Conservation (phyloP, 2,113 vertebrate species). For the Triplophysa rosa region DNA sequence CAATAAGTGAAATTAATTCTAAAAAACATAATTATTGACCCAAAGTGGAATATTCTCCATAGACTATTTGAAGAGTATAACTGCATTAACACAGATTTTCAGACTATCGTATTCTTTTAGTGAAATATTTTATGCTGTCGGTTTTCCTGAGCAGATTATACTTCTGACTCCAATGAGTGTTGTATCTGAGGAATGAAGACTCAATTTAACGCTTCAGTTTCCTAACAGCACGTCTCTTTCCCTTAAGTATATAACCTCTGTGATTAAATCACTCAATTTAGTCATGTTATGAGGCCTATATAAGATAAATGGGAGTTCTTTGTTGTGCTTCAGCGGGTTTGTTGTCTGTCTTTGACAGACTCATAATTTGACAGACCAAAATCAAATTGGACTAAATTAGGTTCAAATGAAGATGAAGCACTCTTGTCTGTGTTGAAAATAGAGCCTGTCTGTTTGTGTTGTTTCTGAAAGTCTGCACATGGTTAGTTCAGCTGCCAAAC, state of each 20-base stretch:
- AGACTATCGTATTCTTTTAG: background rate
- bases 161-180: background rate
- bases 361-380: background rate
- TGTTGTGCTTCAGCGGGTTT: background rate
- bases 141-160: background rate
- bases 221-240: background rate
- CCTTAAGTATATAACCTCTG: slow-evolving; percentile 10
- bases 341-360: background rate
- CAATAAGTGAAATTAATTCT: too few relatives aligned
- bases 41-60: too few relatives aligned
- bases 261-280: background rate
- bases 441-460: slow-evolving; percentile 21
- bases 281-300: slow-evolving; percentile 4
- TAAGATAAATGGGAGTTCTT: background rate
- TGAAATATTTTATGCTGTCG: background rate
- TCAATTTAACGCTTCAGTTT: background rate
- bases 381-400: slow-evolving; percentile 43
- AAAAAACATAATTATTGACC: too few relatives aligned
- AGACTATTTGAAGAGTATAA: too few relatives aligned
- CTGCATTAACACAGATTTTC: too few relatives aligned
- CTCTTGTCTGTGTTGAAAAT: background rate
- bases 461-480: slow-evolving; percentile 7
- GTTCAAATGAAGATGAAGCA: slow-evolving; percentile 22
- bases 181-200: background rate
- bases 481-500: slow-evolving; percentile 15